Conservation (phyloP, 2,888 invertebrate genomes). For the Coleophora flavipennella region DNA sequence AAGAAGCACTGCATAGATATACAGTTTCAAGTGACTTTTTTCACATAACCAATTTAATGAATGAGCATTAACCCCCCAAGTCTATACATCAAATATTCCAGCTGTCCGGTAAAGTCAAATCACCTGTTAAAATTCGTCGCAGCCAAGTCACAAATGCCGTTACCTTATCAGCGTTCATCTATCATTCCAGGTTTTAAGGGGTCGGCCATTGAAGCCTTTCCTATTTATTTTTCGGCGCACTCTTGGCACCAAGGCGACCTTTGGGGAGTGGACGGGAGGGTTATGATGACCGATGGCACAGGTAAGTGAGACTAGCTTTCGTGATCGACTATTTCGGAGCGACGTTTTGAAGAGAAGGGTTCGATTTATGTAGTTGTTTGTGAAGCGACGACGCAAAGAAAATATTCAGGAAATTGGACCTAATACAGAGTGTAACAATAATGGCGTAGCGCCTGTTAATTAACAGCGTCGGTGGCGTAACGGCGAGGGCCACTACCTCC, state of each 20-base stretch:
- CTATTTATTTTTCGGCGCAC: slow-evolving; percentile 54
- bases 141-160: slow-evolving; percentile 7
- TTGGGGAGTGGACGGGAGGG: slow-evolving; percentile 34
- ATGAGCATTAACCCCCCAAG: no score
- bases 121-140: no score
- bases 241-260: slow-evolving; percentile 57
- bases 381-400: neutral
- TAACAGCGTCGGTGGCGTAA: no score
- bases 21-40: no score
- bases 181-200: slow-evolving; percentile 60
- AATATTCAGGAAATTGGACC: no score
- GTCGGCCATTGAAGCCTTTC: slow-evolving; percentile 59
- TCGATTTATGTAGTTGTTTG: neutral
- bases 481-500: no score
- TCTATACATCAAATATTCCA: neutral
- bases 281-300: slow-evolving; percentile 55
- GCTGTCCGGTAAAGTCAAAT: neutral
- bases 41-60: no score
- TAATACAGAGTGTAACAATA: no score
- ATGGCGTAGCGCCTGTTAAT: no score
- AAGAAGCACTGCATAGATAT: no score
- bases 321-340: neutral
- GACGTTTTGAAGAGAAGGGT: slow-evolving; percentile 2
- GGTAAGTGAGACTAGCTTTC: slow-evolving; percentile 1
- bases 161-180: slow-evolving; percentile 49